A percentile compares a stretch with the other conserved stretches of the same genome.
Evolutionary conservation across 2,113 vertebrate species (phyloP).

Genomic region (Pterophyllum scalare): DNA sequence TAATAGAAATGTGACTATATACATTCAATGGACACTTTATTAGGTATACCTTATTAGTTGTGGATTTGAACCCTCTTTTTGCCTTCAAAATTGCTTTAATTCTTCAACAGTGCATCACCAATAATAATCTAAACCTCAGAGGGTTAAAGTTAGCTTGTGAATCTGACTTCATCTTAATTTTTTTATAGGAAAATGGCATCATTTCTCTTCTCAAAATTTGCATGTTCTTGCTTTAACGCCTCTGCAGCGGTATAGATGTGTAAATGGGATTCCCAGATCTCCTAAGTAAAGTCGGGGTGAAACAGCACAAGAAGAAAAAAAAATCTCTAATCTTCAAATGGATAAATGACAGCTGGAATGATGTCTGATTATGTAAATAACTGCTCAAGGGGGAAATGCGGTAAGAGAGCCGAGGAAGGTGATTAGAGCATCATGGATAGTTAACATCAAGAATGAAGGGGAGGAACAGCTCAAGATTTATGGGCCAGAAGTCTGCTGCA

Average conservation of each 20-base stretch:
- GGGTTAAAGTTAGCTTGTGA: neutral
- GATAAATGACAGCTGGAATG: slow-evolving; percentile 52
- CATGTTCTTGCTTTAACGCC: neutral
- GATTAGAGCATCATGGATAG: slow-evolving; percentile 68
- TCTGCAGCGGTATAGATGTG: neutral
- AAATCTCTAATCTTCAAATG: slow-evolving; percentile 31
- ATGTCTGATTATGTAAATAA: slow-evolving; percentile 74
- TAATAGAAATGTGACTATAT: neutral
- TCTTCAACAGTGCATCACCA: too few relatives aligned
- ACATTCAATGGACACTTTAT: neutral
- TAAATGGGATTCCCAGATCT: neutral
- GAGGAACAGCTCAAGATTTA: slow-evolving; percentile 61
- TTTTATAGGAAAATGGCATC: neutral
- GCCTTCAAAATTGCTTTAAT: too few relatives aligned
- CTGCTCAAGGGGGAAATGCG: slow-evolving; percentile 42
- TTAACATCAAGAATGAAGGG: slow-evolving; percentile 63
- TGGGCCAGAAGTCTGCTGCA: slow-evolving; percentile 48
- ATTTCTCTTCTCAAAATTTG: neutral
- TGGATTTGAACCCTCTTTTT: too few relatives aligned
- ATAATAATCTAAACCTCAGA: too few relatives aligned
- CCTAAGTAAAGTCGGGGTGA: slow-evolving; percentile 3
- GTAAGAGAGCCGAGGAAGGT: slow-evolving; percentile 50
- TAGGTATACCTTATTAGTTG: neutral
- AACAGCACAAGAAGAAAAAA: slow-evolving; percentile 7
- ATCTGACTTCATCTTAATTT: neutral